These are phyloP conservation scores for Actinernus sp. DNA, from an alignment of 92 coral and sea anemone species.

Conservation along the genomic window DNA sequence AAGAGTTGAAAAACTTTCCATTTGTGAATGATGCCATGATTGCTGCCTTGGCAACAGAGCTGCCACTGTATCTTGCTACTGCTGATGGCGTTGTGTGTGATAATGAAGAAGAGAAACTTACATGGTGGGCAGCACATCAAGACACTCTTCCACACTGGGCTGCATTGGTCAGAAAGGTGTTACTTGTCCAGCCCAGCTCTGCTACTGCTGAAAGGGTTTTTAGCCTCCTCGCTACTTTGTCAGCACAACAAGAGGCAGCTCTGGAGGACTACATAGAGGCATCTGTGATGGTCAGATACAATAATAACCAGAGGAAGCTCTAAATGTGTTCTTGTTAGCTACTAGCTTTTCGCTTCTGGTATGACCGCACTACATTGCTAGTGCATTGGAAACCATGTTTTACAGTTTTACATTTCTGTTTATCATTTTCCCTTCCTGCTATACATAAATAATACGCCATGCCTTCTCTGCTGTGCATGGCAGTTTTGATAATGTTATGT, in stretches of 20 bases:
- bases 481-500: slow-evolving; percentile 22
- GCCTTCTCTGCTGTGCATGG: slow-evolving; percentile 14
- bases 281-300: slow-evolving; percentile 50
- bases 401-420: too few relatives aligned
- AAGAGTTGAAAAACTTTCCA: slow-evolving; percentile 72
- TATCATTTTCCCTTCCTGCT: too few relatives aligned
- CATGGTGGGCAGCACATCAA: slow-evolving; percentile 66
- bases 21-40: slow-evolving; percentile 63
- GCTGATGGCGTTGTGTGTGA: slow-evolving; percentile 68
- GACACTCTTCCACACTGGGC: slow-evolving; percentile 70
- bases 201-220: slow-evolving; percentile 65
- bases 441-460: slow-evolving; percentile 11
- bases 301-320: slow-evolving; percentile 48
- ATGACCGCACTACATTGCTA: slow-evolving; percentile 15
- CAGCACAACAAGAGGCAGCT: slow-evolving; percentile 43
- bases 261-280: slow-evolving; percentile 52
- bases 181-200: slow-evolving; percentile 57
- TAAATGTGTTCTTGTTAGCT: slow-evolving; percentile 28
- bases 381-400: slow-evolving; percentile 15
- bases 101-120: slow-evolving; percentile 53
- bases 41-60: slow-evolving; percentile 73
- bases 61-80: slow-evolving; percentile 74
- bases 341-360: slow-evolving; percentile 18
- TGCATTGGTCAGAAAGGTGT: slow-evolving; percentile 39
- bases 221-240: slow-evolving; percentile 44